phyloP scores from a whole-genome alignment of 1,140 invertebrate species.

The Babylonia areolata region DNA sequence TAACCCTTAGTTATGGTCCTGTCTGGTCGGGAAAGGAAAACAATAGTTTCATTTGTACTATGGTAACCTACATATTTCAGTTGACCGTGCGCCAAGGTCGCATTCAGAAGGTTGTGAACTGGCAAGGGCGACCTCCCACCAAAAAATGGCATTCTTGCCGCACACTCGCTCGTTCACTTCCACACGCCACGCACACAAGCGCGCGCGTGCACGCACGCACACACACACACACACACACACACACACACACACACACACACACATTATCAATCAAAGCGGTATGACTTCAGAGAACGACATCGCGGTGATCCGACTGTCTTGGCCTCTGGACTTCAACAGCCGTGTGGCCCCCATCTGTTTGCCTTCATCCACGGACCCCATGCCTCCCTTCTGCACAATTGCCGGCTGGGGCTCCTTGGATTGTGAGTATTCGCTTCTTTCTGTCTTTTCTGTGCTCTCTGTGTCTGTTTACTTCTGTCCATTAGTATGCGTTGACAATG shows the following conservation, averaged over 20 bases:
- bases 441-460: not conserved
- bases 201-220: not conserved
- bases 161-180: too few relatives aligned
- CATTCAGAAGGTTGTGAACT: too few relatives aligned
- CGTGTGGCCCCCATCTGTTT: conserved; percentile 13
- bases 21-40: too few relatives aligned
- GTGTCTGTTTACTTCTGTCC: too few relatives aligned
- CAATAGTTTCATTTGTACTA: too few relatives aligned
- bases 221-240: conserved; percentile 9
- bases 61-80: too few relatives aligned
- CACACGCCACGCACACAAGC: not conserved
- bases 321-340: not conserved
- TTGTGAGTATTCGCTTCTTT: not conserved
- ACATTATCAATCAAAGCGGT: too few relatives aligned
- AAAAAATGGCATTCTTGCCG: too few relatives aligned
- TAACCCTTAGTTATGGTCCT: too few relatives aligned
- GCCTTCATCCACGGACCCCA: not conserved
- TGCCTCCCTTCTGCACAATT: not conserved
- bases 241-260: conserved; percentile 19
- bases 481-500: too few relatives aligned
- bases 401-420: conserved; percentile 4
- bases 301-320: not conserved
- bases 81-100: too few relatives aligned
- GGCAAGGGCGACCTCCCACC: too few relatives aligned
- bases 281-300: conserved; percentile 22